These are phyloP conservation scores for Leptinotarsa tumamoca DNA, from an alignment of 2,888 invertebrate species.

Conservation along the genomic window DNA sequence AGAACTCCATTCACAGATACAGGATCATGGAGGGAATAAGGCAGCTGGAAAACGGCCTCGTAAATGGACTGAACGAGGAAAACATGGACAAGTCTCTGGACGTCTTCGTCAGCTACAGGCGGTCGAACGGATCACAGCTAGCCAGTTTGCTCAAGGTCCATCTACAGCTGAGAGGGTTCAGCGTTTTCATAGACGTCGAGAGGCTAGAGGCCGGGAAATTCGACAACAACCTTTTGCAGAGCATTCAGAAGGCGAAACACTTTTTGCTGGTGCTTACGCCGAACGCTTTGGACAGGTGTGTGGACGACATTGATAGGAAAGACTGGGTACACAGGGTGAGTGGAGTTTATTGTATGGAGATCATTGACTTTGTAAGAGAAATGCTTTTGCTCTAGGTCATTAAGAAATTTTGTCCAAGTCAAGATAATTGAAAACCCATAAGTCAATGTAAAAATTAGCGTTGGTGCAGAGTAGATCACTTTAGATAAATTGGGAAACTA, in stretches of 20 bases:
- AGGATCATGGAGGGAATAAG: slow-evolving; percentile 90
- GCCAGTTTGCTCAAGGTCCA: slow-evolving; percentile 97
- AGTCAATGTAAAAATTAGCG: too few species aligned
- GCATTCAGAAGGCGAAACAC: slow-evolving; percentile 96
- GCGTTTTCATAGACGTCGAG: slow-evolving; percentile 98
- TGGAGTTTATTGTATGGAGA: slow-evolving; percentile 24
- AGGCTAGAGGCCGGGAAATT: slow-evolving; percentile 98
- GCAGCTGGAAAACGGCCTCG: slow-evolving; percentile 75
- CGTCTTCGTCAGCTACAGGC: slow-evolving; percentile 97
- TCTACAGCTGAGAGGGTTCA: slow-evolving; percentile 93
- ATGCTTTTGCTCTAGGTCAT: neutral
- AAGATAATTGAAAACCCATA: too few species aligned
- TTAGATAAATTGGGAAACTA: too few species aligned
- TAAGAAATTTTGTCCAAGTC: too few species aligned
- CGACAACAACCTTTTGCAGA: slow-evolving; percentile 96
- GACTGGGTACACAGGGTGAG: slow-evolving; percentile 99
- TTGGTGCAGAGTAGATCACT: too few species aligned
- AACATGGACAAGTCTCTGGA: slow-evolving; percentile 91
- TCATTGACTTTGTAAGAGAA: neutral
- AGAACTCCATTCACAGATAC: slow-evolving; percentile 93
- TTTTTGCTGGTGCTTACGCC: slow-evolving; percentile 97
- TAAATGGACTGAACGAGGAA: slow-evolving; percentile 77
- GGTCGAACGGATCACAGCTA: slow-evolving; percentile 97
- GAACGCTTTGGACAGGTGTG: slow-evolving; percentile 93
- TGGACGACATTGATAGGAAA: slow-evolving; percentile 91